phyloP scores from a whole-genome alignment of 2,113 vertebrate genomes.

The Apaloderma vittatum region DNA sequence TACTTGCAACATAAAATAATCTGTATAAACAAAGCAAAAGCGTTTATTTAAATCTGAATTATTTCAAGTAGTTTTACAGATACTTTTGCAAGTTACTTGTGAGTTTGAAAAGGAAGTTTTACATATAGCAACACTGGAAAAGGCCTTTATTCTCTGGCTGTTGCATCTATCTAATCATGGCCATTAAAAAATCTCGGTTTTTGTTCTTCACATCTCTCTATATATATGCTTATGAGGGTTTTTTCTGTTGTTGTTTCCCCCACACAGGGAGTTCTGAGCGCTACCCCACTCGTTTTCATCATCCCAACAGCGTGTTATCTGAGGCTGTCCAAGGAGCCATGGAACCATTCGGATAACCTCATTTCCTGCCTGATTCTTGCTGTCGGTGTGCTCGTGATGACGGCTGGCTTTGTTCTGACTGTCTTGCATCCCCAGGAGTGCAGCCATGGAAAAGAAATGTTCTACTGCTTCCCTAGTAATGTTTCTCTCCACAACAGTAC shows the following conservation, averaged over 20 bases:
- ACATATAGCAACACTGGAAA: not conserved
- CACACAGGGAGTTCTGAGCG: conserved; percentile 89
- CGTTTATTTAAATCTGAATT: not conserved
- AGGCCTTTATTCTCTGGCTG: not conserved
- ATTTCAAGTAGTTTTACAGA: not conserved
- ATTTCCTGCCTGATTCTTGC: conserved; percentile 83
- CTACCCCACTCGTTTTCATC: conserved; percentile 94
- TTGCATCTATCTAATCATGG: not conserved
- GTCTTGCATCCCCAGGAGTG: conserved; percentile 86
- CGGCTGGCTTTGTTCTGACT: conserved; percentile 86
- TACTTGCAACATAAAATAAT: not conserved
- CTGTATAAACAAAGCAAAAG: not conserved
- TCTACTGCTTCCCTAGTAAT: conserved; percentile 88
- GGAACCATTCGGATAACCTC: conserved; percentile 86
- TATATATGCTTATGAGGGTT: not conserved
- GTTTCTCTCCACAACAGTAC: conserved; percentile 77
- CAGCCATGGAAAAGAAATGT: conserved; percentile 92
- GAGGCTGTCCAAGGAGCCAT: conserved; percentile 86
- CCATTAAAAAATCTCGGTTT: not conserved
- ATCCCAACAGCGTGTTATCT: conserved; percentile 92
- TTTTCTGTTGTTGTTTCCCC: conserved; percentile 49
- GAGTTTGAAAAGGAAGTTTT: not conserved
- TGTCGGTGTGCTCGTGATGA: conserved; percentile 88
- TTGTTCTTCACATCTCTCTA: not conserved
- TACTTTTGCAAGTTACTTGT: not conserved